Conservation (phyloP, 2,888 invertebrate species). For the Synergus japonicus region DNA sequence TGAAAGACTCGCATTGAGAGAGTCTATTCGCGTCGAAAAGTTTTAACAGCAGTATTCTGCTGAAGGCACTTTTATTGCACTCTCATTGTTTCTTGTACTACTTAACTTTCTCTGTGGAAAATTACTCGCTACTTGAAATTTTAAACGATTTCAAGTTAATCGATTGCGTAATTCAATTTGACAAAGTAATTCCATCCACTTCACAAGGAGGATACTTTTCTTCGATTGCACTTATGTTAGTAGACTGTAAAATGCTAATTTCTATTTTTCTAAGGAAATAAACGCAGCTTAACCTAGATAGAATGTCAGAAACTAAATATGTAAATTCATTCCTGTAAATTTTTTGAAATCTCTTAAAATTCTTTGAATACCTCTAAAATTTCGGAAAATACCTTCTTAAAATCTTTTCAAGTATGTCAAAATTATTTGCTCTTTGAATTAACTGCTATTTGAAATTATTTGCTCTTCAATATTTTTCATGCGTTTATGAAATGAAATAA, state of each 20-base stretch:
- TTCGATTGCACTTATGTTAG: not conserved
- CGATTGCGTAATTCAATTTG: not conserved
- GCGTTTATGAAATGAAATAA: not conserved
- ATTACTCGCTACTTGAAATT: not conserved
- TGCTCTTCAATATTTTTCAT: not conserved
- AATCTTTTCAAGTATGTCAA: no score
- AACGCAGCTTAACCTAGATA: not conserved
- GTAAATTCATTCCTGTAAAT: no score
- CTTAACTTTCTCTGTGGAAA: not conserved
- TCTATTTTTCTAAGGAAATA: not conserved
- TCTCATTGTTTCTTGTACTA: not conserved
- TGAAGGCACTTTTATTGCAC: not conserved
- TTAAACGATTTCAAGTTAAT: not conserved
- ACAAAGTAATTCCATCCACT: constrained; percentile 1
- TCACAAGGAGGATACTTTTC: not conserved
- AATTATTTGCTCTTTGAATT: no score
- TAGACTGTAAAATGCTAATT: no score
- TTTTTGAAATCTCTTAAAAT: no score
- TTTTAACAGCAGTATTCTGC: not conserved
- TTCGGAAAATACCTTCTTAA: no score
- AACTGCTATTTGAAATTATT: no score
- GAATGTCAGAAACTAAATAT: not conserved
- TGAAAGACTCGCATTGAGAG: not conserved
- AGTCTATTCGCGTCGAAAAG: not conserved
- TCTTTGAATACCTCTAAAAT: no score